Evolutionary conservation across 2,888 invertebrate genomes (phyloP), one percentile per base, ranked within the genome.

Genomic region (Leucoma salicis): DNA sequence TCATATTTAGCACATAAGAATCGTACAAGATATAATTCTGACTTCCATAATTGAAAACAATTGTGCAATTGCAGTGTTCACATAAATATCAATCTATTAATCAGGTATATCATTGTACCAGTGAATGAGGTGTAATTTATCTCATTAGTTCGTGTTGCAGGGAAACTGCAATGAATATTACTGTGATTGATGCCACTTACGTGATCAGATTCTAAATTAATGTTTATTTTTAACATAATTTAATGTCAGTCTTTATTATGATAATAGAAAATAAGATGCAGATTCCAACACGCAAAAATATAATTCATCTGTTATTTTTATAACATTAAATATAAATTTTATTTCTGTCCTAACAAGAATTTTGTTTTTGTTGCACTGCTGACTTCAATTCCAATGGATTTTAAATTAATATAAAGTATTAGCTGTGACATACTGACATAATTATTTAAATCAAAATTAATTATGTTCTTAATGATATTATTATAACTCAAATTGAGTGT

Each of bases 11-110:
- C n/a, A n/a, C n/a, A n/a, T n/a, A n/a, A n/a, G n/a, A n/a, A n/a
- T n/a, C n/a, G n/a, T n/a, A n/a, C n/a, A n/a, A n/a, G n/a, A n/a
- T n/a, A n/a, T n/a, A n/a, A n/a, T n/a, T n/a, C n/a, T n/a, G n/a
- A n/a, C n/a, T n/a, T n/a, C n/a, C n/a, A n/a, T n/a, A n/a, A 52
- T 51, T 43, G 29, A 18, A 41, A 46, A 35, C 54, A 68, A 59
- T 68, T 68, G 55, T 48, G 46, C 48, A 68, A 63, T 60, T 65
- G 59, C 39, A 50, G 39, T 46, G 8, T 40, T 46, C 54, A 53
- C 66, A 70, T 74, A 69, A 67, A 70, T 69, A 65, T 63, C 65
- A 70, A 71, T 66, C 41, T 51, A 50, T 45, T 46, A 57, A 37
- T 33, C n/a, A 11, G 11, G 27, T 27, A 27, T 27, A 5, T 27